phyloP scores from a whole-genome alignment of 2,888 invertebrate genomes.

The Drosophila nr. perissopoda region DNA sequence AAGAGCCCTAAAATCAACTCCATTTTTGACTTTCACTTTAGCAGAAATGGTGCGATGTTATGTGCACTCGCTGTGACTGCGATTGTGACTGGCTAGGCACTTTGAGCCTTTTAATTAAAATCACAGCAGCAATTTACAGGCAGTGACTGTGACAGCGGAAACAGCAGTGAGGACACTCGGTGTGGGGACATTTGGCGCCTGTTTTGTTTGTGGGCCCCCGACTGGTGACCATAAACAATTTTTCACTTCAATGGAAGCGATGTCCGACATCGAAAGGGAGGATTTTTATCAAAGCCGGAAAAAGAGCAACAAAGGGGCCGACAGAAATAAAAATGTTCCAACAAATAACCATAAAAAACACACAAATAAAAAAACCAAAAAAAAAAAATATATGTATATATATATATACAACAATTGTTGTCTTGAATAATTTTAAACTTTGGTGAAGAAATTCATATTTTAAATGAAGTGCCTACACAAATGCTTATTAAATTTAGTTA shows the following conservation, averaged over 20 bases:
- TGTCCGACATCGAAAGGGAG: constrained; percentile 59
- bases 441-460: neutral
- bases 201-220: constrained; percentile 31
- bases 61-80: constrained; percentile 47
- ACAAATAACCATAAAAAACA: neutral
- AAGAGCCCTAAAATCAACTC: constrained; percentile 69
- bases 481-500: neutral
- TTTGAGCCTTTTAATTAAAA: constrained; percentile 73
- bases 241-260: constrained; percentile 66
- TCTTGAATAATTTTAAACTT: constrained; percentile 10
- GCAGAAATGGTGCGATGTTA: constrained; percentile 35
- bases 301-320: constrained; percentile 30
- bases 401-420: neutral
- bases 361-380: neutral
- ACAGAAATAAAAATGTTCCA: neutral
- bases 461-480: neutral
- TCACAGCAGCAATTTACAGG: constrained; percentile 69
- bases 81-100: constrained; percentile 20
- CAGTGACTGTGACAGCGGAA: constrained; percentile 45
- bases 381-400: neutral
- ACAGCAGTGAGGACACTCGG: constrained; percentile 5
- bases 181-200: constrained; percentile 32
- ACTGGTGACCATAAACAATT: constrained; percentile 74
- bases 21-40: constrained; percentile 69
- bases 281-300: constrained; percentile 42